A percentile compares a stretch with the other conserved stretches of the same genome.
Evolutionary conservation across 2,888 invertebrate species (phyloP).

Genomic region (Nebria brevicollis): DNA sequence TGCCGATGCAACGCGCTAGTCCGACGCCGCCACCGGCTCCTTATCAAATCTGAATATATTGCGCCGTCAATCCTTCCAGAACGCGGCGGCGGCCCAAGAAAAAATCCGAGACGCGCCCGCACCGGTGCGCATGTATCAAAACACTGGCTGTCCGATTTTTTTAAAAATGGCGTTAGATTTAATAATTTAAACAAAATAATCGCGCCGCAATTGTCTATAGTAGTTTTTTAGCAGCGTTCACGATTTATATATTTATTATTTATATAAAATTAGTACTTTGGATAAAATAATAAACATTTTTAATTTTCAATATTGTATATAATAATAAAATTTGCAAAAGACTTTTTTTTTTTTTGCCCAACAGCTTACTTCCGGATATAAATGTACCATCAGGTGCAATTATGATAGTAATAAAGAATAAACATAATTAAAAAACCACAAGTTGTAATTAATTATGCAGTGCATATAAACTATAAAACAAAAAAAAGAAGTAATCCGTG

Average conservation of each 20-base stretch:
- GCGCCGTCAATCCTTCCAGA: slow-evolving; percentile 22
- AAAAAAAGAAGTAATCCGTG: slow-evolving; percentile 2
- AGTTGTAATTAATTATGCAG: slow-evolving; percentile 40
- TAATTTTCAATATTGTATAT: background rate
- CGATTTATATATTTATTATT: too few relatives aligned
- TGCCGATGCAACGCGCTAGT: slow-evolving; percentile 56
- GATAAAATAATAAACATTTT: background rate
- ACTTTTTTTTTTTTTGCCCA: background rate
- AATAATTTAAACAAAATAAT: background rate
- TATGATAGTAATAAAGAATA: slow-evolving; percentile 25
- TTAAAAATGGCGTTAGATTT: slow-evolving; percentile 33
- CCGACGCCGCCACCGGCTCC: slow-evolving; percentile 55
- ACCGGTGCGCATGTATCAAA: slow-evolving; percentile 40
- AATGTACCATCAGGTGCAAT: slow-evolving; percentile 33
- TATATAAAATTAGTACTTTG: too few relatives aligned
- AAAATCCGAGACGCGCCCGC: slow-evolving; percentile 52
- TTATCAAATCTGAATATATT: slow-evolving; percentile 46
- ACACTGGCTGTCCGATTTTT: slow-evolving; percentile 13
- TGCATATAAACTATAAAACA: slow-evolving; percentile 29
- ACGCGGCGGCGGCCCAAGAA: slow-evolving; percentile 43
- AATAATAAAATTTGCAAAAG: slow-evolving; percentile 2
- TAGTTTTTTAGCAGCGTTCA: too few relatives aligned
- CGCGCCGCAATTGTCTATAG: background rate
- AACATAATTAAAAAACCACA: slow-evolving; percentile 44
- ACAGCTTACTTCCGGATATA: slow-evolving; percentile 31